phyloP scores from a whole-genome alignment of 2,113 vertebrate species.

The Crotalus helleri region DNA sequence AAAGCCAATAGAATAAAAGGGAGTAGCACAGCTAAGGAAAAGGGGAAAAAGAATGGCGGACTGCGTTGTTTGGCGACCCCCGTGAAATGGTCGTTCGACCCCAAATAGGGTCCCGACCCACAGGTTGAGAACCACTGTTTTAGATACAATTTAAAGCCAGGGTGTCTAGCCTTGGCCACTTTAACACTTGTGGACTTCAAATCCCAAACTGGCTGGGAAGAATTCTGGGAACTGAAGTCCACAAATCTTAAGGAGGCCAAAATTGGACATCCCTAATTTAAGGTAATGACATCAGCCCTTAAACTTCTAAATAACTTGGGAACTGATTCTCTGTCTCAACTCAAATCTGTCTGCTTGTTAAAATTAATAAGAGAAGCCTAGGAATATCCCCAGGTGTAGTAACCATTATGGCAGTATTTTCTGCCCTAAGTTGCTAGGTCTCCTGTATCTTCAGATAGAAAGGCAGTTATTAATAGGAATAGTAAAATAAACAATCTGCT shows the following conservation, averaged over 20 bases:
- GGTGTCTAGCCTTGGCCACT: neutral
- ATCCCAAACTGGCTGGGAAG: neutral
- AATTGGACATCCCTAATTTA: neutral
- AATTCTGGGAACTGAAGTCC: neutral
- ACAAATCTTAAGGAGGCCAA: neutral
- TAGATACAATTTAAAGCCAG: neutral
- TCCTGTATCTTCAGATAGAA: neutral
- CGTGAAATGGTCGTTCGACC: no score
- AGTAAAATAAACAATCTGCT: neutral
- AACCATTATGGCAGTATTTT: neutral
- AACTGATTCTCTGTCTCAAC: neutral
- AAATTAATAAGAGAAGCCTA: neutral
- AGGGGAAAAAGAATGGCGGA: no score
- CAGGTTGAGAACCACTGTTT: neutral
- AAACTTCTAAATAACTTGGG: neutral
- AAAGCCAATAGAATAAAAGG: no score
- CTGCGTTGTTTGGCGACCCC: no score
- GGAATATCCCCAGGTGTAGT: neutral
- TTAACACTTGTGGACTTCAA: neutral
- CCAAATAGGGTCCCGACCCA: no score
- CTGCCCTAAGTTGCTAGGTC: neutral
- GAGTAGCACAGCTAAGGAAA: no score
- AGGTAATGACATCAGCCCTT: neutral
- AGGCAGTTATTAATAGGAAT: neutral
- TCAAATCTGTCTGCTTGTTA: neutral